phyloP scores from a whole-genome alignment of 2,888 invertebrate genomes.

The Ormyrus labotus region DNA sequence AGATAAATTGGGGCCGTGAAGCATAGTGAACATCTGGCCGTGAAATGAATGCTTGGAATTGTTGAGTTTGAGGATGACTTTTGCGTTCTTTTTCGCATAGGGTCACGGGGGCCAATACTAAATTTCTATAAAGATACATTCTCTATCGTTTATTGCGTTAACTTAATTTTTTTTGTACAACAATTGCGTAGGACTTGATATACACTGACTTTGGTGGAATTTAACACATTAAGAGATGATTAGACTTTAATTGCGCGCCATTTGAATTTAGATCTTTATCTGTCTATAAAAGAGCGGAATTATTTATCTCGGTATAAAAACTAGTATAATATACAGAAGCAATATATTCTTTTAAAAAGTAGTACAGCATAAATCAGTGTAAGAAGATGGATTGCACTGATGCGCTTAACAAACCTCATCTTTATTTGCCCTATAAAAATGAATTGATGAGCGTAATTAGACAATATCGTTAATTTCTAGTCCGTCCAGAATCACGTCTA shows the following conservation, averaged over 20 bases:
- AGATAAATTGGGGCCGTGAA: constrained; percentile 52
- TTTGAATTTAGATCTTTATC: constrained; percentile 14
- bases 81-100: constrained; percentile 28
- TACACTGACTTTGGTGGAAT: too few species aligned
- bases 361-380: constrained; percentile 33
- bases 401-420: constrained; percentile 6
- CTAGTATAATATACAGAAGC: not conserved
- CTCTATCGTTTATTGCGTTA: constrained; percentile 16
- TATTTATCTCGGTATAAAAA: constrained; percentile 1
- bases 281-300: constrained; percentile 5
- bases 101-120: constrained; percentile 46
- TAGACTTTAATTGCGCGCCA: constrained; percentile 17
- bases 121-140: constrained; percentile 19
- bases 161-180: too few species aligned
- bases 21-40: constrained; percentile 44
- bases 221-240: not conserved
- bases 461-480: constrained; percentile 36
- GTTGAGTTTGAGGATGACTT: constrained; percentile 35
- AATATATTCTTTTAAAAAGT: constrained; percentile 16
- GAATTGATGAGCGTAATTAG: constrained; percentile 41
- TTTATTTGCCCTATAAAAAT: constrained; percentile 40
- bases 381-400: not conserved
- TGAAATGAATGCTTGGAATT: constrained; percentile 52
- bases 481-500: constrained; percentile 29
- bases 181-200: too few species aligned